Evolutionary conservation across 2,888 invertebrate genomes (phyloP).

Genomic region (Sarcophaga subvicina): DNA sequence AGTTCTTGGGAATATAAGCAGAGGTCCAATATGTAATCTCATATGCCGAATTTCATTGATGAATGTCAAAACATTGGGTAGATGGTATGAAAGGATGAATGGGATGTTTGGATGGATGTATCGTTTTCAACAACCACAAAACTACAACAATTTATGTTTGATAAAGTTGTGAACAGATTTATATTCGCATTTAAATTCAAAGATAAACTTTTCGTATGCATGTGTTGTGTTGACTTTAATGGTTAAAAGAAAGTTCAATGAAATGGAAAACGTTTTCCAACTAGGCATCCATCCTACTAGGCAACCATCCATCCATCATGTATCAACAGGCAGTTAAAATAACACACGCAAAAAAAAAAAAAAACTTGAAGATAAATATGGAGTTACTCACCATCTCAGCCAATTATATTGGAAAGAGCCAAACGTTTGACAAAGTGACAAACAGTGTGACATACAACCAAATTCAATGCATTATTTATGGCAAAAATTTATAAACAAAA

Average conservation of each 20-base stretch:
- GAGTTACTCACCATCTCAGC: conserved; percentile 54
- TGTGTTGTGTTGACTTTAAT: not conserved
- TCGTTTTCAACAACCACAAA: conserved; percentile 61
- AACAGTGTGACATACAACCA: conserved; percentile 23
- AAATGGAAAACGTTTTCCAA: conserved; percentile 34
- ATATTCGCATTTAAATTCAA: not conserved
- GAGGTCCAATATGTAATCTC: too few relatives aligned
- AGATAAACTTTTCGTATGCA: not conserved
- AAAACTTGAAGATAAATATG: not conserved
- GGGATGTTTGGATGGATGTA: not conserved
- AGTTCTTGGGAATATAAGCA: too few relatives aligned
- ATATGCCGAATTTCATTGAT: too few relatives aligned
- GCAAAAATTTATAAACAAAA: conserved; percentile 9
- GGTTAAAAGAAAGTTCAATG: conserved; percentile 63
- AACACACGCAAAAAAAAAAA: conserved; percentile 46
- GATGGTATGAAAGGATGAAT: not conserved
- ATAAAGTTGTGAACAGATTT: conserved; percentile 20
- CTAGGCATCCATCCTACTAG: not conserved
- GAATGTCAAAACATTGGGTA: too few relatives aligned
- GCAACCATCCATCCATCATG: conserved; percentile 49
- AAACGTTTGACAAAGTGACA: conserved; percentile 16
- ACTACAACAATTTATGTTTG: conserved; percentile 10
- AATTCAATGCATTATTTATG: conserved; percentile 55
- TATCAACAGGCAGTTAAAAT: conserved; percentile 46
- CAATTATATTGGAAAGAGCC: conserved; percentile 22